A percentile compares a stretch with the other conserved stretches of the same genome.
Conservation (phyloP, 37 sponge, comb jelly and placozoan genomes). For the Ephydatia muelleri region DNA sequence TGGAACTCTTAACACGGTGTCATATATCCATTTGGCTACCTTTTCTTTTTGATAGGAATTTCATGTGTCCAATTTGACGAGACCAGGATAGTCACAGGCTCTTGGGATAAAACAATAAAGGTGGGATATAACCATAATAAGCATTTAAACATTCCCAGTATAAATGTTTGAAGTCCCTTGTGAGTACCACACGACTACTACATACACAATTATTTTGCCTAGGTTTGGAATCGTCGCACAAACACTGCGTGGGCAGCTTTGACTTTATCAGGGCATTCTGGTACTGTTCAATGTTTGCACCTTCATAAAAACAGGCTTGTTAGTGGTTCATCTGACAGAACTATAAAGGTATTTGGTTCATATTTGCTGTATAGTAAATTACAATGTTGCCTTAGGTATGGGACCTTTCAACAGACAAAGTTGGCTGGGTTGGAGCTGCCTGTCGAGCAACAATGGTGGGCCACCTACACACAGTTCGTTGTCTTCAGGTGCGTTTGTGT, state of each 20-base stretch:
- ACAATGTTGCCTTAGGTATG: conserved; percentile 70
- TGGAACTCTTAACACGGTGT: neutral
- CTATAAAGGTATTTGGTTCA: conserved; percentile 75
- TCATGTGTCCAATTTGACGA: conserved; percentile 98
- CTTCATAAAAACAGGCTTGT: conserved; percentile 88
- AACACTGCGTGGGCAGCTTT: conserved; percentile 95
- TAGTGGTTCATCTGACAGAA: conserved; percentile 93
- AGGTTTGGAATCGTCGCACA: conserved; percentile 97
- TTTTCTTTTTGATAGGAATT: conserved; percentile 64
- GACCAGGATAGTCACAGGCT: conserved; percentile 91
- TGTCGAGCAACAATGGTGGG: conserved; percentile 95
- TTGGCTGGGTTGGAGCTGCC: conserved; percentile 79
- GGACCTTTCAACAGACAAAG: conserved; percentile 86
- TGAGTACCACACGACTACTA: neutral
- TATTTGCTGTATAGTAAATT: neutral
- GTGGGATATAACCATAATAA: conserved; percentile 13
- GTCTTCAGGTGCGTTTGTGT: conserved; percentile 70
- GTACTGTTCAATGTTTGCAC: conserved; percentile 92
- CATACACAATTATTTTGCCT: neutral
- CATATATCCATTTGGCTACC: neutral
- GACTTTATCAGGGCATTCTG: conserved; percentile 95
- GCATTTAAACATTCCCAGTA: neutral
- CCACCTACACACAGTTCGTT: conserved; percentile 94
- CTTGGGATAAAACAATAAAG: conserved; percentile 95
- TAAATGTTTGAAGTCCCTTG: neutral